These are phyloP conservation scores for Volucella inflata DNA, from an alignment of 2,888 invertebrate species.

Conservation along the genomic window DNA sequence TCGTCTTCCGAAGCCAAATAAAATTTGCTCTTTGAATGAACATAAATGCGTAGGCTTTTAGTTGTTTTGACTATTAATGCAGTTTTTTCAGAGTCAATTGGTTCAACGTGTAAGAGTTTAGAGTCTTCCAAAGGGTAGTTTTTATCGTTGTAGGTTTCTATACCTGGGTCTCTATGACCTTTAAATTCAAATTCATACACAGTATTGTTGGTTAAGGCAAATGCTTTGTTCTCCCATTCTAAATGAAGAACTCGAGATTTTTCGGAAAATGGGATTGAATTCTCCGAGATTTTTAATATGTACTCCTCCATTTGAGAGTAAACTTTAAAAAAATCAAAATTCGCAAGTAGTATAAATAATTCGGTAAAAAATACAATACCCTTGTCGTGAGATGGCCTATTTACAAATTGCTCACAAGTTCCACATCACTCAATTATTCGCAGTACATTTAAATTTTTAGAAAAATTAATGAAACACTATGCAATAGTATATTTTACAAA, in stretches of 20 bases:
- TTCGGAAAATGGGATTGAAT: slow-evolving; percentile 10
- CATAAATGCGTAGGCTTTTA: slow-evolving; percentile 32
- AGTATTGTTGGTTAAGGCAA: slow-evolving; percentile 7
- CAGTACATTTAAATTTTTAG: no score
- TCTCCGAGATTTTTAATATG: slow-evolving; percentile 7
- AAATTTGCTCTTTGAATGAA: neutral
- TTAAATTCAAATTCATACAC: slow-evolving; percentile 27
- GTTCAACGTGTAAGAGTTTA: slow-evolving; percentile 4
- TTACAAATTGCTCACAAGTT: no score
- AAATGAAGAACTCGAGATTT: slow-evolving; percentile 1
- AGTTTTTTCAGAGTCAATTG: slow-evolving; percentile 4
- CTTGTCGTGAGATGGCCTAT: no score
- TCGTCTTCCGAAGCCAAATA: slow-evolving; percentile 32
- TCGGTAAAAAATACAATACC: no score
- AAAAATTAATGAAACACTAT: no score
- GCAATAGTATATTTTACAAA: no score
- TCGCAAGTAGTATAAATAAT: no score
- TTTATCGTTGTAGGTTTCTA: slow-evolving; percentile 1
- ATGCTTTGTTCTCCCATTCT: slow-evolving; percentile 1
- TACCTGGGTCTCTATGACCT: neutral
- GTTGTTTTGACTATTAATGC: slow-evolving; percentile 31
- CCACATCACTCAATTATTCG: no score
- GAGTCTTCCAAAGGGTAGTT: slow-evolving; percentile 10
- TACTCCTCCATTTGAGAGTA: slow-evolving; percentile 3
- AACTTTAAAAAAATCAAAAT: no score